Evolutionary conservation across 1,140 invertebrate genomes (phyloP).

Genomic region (Xylocopa sonorina): DNA sequence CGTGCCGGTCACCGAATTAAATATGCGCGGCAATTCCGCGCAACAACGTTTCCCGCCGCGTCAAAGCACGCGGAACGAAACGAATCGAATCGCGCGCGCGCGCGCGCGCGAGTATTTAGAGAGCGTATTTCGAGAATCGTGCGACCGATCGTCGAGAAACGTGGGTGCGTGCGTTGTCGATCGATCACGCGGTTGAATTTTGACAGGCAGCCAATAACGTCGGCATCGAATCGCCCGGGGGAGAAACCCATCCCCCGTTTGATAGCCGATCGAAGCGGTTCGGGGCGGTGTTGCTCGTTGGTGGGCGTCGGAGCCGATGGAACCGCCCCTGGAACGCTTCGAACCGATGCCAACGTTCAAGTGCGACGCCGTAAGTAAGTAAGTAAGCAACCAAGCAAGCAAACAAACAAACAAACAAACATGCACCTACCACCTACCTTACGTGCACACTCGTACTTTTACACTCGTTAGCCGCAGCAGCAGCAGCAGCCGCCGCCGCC

Average conservation of each 20-base stretch:
- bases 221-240: background rate
- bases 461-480: too few species aligned
- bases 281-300: constrained; percentile 50
- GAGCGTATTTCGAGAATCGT: too few species aligned
- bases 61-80: background rate
- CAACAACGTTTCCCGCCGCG: constrained; percentile 9
- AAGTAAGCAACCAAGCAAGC: too few species aligned
- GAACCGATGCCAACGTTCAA: constrained; percentile 42
- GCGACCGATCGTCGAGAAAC: too few species aligned
- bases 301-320: constrained; percentile 46
- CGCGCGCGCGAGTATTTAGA: too few species aligned
- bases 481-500: too few species aligned
- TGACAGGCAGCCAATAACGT: constrained; percentile 22
- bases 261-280: constrained; percentile 48
- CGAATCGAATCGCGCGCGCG: too few species aligned
- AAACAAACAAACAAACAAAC: too few species aligned
- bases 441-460: too few species aligned
- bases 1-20: constrained; percentile 37
- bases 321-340: constrained; percentile 47
- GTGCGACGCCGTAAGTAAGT: too few species aligned
- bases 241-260: constrained; percentile 45
- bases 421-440: too few species aligned
- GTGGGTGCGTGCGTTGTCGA: too few species aligned
- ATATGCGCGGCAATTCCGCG: constrained; percentile 13
- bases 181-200: background rate